These are phyloP conservation scores for Mya arenaria DNA, from an alignment of 1,140 invertebrate genomes.

Conservation along the genomic window DNA sequence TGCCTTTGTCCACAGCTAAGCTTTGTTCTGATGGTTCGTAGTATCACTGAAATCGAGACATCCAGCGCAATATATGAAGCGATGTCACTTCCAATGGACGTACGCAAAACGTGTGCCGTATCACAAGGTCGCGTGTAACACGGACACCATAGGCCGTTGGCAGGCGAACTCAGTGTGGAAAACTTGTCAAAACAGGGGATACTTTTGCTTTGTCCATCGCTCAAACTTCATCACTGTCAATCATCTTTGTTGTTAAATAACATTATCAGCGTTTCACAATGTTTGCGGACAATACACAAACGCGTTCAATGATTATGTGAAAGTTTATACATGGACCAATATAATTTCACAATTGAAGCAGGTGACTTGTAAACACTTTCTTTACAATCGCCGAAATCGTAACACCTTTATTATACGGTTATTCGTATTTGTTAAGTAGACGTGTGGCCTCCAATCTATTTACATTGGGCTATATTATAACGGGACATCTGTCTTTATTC, in stretches of 20 bases:
- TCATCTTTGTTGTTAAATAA: not conserved
- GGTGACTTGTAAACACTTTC: constrained; percentile 29
- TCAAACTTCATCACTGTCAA: too few species aligned
- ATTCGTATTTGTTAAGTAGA: constrained; percentile 28
- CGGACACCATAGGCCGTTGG: too few species aligned
- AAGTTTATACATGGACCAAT: not conserved
- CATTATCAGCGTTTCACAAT: constrained; percentile 1
- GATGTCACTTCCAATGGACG: too few species aligned
- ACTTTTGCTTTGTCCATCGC: too few species aligned
- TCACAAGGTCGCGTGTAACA: too few species aligned
- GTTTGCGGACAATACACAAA: not conserved
- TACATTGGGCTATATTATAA: constrained; percentile 41
- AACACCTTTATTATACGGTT: constrained; percentile 17
- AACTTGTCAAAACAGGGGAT: too few species aligned
- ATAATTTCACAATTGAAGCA: not conserved
- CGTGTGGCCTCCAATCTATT: constrained; percentile 18
- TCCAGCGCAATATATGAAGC: too few species aligned
- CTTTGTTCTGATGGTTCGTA: too few species aligned
- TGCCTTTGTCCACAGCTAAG: too few species aligned
- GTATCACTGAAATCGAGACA: too few species aligned
- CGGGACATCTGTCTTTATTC: constrained; percentile 43
- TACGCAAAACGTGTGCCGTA: too few species aligned
- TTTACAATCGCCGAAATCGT: constrained; percentile 34
- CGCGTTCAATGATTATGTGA: not conserved
- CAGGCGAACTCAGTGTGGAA: too few species aligned